A percentile compares a stretch with the other conserved stretches of the same genome.
phyloP scores from a whole-genome alignment of 2,113 vertebrate genomes.

The Seriola rivoliana region DNA sequence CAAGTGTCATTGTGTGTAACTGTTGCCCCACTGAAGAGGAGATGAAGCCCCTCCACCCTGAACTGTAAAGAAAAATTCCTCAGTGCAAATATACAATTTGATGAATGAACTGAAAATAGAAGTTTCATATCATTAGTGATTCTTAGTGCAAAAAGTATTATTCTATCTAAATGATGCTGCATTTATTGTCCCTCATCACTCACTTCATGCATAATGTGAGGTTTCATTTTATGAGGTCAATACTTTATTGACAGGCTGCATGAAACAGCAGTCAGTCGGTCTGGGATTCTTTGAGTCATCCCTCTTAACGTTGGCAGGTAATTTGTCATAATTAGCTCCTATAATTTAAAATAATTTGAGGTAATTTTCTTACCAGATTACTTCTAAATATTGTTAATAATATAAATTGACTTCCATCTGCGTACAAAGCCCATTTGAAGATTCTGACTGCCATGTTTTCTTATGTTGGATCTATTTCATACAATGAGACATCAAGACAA shows the following conservation, averaged over 20 bases:
- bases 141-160: background rate
- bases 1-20: background rate
- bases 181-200: background rate
- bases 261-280: background rate
- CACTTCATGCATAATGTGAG: background rate
- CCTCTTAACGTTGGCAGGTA: background rate
- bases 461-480: background rate
- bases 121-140: background rate
- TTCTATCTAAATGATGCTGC: background rate
- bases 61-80: no score
- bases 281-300: background rate
- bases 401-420: background rate
- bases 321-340: background rate
- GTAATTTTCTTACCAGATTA: background rate
- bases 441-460: background rate
- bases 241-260: background rate
- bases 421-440: no score
- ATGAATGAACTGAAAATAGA: background rate
- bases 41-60: background rate
- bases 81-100: background rate
- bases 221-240: background rate
- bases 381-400: no score
- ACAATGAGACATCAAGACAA: background rate
- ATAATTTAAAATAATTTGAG: background rate
- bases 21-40: conserved; percentile 5